Evolutionary conservation across 2,888 invertebrate species (phyloP).

Genomic region (Euspilapteryx auroguttella): DNA sequence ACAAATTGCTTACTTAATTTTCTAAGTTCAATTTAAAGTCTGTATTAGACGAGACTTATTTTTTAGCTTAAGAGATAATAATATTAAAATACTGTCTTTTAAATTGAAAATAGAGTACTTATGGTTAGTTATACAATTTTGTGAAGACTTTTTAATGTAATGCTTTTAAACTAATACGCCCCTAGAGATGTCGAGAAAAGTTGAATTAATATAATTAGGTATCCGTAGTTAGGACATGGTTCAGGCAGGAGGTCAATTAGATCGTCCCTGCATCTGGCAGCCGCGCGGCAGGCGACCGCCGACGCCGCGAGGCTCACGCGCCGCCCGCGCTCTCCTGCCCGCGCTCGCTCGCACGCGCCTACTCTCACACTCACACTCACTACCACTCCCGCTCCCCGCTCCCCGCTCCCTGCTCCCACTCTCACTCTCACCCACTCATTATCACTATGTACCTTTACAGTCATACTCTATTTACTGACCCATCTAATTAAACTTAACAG

Average conservation of each 20-base stretch:
- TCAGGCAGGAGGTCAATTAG: slow-evolving; percentile 38
- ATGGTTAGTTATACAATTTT: slow-evolving; percentile 49
- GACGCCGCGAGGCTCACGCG: not conserved
- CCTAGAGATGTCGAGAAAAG: slow-evolving; percentile 27
- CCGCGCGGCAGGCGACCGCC: slow-evolving; percentile 15
- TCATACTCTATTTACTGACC: not conserved
- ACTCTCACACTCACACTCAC: not conserved
- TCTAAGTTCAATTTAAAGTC: slow-evolving; percentile 10
- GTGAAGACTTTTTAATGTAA: slow-evolving; percentile 47
- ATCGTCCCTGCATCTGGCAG: slow-evolving; percentile 49
- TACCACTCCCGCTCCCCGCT: not conserved
- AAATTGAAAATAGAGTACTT: slow-evolving; percentile 30
- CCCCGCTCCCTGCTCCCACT: not conserved
- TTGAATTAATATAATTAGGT: slow-evolving; percentile 29
- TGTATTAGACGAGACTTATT: slow-evolving; percentile 12
- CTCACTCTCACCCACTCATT: too few species aligned
- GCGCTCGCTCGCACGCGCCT: too few species aligned
- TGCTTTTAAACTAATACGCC: slow-evolving; percentile 47
- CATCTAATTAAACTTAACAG: not conserved
- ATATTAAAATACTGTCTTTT: slow-evolving; percentile 22
- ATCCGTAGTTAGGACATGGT: slow-evolving; percentile 47
- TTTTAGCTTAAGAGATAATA: slow-evolving; percentile 30
- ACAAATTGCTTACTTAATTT: slow-evolving; percentile 3
- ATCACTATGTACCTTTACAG: not conserved
- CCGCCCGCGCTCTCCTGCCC: not conserved